Evolutionary conservation across 2,113 vertebrate genomes (phyloP), one percentile per base, ranked within the genome.

Genomic region (Equus przewalskii): DNA sequence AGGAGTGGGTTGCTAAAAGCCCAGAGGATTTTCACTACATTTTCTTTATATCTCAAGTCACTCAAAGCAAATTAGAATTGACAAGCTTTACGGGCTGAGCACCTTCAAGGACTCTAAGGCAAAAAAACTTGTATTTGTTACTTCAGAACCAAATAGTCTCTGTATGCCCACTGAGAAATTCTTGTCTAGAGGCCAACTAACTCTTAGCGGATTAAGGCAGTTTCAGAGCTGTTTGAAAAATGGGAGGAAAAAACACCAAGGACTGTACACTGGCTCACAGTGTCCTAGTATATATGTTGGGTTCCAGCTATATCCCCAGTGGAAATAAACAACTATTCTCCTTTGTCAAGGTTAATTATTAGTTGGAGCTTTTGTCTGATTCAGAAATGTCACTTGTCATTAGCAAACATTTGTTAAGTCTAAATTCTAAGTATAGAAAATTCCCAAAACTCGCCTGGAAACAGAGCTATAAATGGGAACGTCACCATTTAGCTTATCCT

Each of bases 21-120:
- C 92, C 94, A 28, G 8, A 46, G 90, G 92, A 79, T 85, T 90
- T 89, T 44, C 24, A 16, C 36, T 54, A 64, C 21, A 60, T 86
- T 96, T 95, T 62, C 83, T 92, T 79, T 62, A 10, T 73, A 58
- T 91, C 81, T 97, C 95, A 91, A 80, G 85, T 93, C 81, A 96
- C 91, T 93, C 89, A 83, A 15, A 86, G 89, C 96, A 97, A 93
- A 97, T 96, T 65, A 89, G 82, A 97, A 97, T 89, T 93, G 94
- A 97, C 89, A 78, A 30, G 67, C 58, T 96, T 78, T 82, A 41
- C 89, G 85, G 70, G 54, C 90, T 56, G 13, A 60, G 94, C 49
- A 46, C 62, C 92, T 85, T 92, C 96, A 91, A 97, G 91, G 89
- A 94, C 91, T 92, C 69, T 41, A 58, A 96, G 13, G 56, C 28